Base-by-base conservation (phyloP, 2,797 vertebrate species). In the Balearica regulorum region DNA sequence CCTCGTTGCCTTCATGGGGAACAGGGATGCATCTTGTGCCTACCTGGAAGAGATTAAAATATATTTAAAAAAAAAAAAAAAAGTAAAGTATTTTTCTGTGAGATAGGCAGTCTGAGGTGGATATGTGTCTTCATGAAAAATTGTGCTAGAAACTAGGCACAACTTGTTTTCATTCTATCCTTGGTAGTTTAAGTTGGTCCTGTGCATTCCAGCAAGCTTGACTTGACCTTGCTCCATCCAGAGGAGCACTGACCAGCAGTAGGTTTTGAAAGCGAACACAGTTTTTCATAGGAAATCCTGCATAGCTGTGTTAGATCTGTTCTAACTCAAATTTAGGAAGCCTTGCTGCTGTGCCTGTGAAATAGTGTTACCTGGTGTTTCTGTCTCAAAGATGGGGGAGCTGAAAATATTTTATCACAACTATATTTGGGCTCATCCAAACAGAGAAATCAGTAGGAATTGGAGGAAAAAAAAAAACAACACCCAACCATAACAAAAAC, bases 141-240 rank as follows among this genome's bases (percentile, higher is more conserved):
- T 3, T 21, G 15, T 37, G 13, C 60, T 51, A 49, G 49, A 19
- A 76, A 9, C 5, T 1, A 54, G 22, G 33, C 25, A 37, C 0
- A 0, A 15, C 18, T 57, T 49, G 8, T 4, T 58, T 35, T 29
- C 2, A 0, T 35, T 31, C 4, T 28, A 18, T 35, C 37, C 13
- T 53, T 51, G 64, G 26, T 11, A 46, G 39, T 7, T 48, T 76
- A n/a, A 73, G 48, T 39, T 58, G 76, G 13, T 31, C 48, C 61
- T 65, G 37, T 0, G 4, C 4, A 0, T n/a, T 20, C 20, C 57
- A 26, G 4, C 4, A 53, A 69, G 41, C 83, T 61, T 24, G 26
- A 10, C 24, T 28, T 29, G 51, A 44, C 10, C 33, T 6, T 22
- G 16, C 9, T 22, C 51, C 16, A 5, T 15, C 9, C 19, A 9